Evolutionary conservation across 2,113 vertebrate genomes (phyloP).

Genomic region (Phoenicopterus ruber): DNA sequence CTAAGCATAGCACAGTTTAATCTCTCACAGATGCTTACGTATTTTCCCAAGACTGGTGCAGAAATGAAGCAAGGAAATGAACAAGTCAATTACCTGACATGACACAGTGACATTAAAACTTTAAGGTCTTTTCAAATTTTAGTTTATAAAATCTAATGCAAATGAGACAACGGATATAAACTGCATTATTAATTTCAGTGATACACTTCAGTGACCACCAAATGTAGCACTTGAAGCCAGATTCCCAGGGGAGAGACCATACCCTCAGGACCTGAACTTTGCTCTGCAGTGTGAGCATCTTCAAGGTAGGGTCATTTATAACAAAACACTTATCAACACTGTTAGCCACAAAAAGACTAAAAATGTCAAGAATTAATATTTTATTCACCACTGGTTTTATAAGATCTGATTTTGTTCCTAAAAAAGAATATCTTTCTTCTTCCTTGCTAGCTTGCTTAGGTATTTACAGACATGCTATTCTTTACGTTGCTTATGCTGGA

Average conservation of each 20-base stretch:
- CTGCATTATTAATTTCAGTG: neutral
- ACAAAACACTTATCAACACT: neutral
- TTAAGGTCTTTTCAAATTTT: neutral
- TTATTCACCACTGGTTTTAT: neutral
- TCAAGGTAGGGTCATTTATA: neutral
- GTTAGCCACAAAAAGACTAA: neutral
- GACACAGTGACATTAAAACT: neutral
- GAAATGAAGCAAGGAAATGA: constrained; percentile 10
- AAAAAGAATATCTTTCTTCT: neutral
- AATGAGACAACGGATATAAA: neutral
- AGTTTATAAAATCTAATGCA: neutral
- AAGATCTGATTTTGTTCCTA: neutral
- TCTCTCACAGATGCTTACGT: neutral
- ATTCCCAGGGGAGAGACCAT: neutral
- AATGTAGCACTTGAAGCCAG: neutral
- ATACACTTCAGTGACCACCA: neutral
- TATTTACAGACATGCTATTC: neutral
- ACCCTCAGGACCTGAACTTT: neutral
- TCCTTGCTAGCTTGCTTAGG: neutral
- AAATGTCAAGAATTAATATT: neutral
- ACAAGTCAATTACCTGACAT: neutral
- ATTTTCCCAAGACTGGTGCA: neutral
- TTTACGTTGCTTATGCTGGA: neutral
- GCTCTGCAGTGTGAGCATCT: neutral
- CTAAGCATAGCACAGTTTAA: neutral